A percentile compares a stretch with the other conserved stretches of the same genome.
Conservation (phyloP, 2,888 invertebrate genomes). For the Volucella inflata region DNA sequence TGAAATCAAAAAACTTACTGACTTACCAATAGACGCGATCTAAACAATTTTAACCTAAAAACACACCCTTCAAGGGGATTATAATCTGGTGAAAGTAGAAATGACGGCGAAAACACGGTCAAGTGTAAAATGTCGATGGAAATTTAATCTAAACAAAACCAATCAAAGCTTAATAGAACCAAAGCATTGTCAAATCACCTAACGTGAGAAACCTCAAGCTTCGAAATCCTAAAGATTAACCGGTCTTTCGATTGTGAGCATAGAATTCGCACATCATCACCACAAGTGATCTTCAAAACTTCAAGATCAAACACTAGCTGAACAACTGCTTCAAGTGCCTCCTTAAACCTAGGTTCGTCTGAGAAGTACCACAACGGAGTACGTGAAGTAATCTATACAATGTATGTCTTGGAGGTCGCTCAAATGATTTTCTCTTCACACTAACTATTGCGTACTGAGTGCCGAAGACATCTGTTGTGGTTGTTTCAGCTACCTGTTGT, state of each 20-base stretch:
- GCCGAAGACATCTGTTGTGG: slow-evolving; percentile 5
- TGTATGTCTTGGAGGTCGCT: slow-evolving; percentile 33
- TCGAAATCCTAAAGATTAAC: background rate
- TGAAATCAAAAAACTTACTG: too few relatives aligned
- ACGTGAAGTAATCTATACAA: background rate
- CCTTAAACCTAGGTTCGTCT: background rate
- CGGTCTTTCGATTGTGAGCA: slow-evolving; percentile 2
- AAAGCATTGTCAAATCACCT: background rate
- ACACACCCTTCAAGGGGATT: too few relatives aligned
- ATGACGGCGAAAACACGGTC: too few relatives aligned
- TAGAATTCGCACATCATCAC: background rate
- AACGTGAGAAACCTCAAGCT: slow-evolving; percentile 17
- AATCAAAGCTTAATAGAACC: background rate
- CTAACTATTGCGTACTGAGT: background rate
- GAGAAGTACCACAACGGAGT: slow-evolving; percentile 12
- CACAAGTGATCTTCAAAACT: background rate
- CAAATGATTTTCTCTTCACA: slow-evolving; percentile 17
- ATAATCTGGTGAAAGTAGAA: too few relatives aligned
- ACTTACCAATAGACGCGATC: too few relatives aligned
- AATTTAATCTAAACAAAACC: background rate
- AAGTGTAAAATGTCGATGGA: too few relatives aligned
- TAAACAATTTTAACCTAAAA: too few relatives aligned
- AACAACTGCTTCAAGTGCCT: slow-evolving; percentile 12
- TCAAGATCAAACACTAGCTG: slow-evolving; percentile 11
- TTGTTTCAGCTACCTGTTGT: background rate